These are phyloP conservation scores for Acanthosepion esculentum DNA, from an alignment of 2,888 invertebrate genomes.

Conservation along the genomic window DNA sequence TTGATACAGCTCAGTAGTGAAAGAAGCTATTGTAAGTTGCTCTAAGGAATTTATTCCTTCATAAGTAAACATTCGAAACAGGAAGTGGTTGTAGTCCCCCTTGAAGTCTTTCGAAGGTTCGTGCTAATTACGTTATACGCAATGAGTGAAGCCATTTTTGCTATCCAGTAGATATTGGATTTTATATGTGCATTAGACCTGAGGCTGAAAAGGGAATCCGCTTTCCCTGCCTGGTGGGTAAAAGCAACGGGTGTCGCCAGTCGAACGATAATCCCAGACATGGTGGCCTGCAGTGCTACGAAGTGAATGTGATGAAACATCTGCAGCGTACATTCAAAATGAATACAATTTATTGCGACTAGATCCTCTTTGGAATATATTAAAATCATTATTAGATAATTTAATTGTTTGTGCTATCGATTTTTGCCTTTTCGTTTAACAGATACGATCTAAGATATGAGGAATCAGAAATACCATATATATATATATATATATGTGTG, in stretches of 20 bases:
- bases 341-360: not conserved
- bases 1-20: not conserved
- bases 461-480: too few relatives aligned
- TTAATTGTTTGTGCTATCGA: not conserved
- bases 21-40: not conserved
- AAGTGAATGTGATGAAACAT: not conserved
- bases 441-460: too few relatives aligned
- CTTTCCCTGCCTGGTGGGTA: not conserved
- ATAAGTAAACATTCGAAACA: not conserved
- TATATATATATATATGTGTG: too few relatives aligned
- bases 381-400: not conserved
- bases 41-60: not conserved
- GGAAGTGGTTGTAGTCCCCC: not conserved
- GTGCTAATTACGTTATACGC: not conserved
- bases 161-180: not conserved
- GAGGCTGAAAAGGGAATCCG: not conserved
- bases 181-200: not conserved
- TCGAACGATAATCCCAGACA: not conserved
- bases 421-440: too few relatives aligned
- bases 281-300: not conserved
- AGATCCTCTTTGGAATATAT: not conserved
- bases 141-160: not conserved
- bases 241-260: not conserved
- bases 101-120: not conserved
- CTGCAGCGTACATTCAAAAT: not conserved